phyloP scores from a whole-genome alignment of 2,113 vertebrate genomes.

The Dipodomys merriami region DNA sequence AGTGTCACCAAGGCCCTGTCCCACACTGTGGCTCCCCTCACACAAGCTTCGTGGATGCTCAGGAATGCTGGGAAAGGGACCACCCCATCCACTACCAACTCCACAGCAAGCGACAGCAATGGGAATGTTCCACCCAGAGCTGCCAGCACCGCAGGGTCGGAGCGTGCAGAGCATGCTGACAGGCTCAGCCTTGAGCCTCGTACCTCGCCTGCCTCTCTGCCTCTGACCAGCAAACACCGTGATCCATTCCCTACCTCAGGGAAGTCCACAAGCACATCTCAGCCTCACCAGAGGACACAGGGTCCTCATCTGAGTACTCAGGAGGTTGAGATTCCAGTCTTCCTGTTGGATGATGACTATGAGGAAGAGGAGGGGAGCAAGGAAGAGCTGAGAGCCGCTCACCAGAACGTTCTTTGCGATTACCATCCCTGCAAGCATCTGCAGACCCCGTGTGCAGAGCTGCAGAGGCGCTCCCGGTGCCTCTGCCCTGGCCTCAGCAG shows the following conservation, averaged over 20 bases:
- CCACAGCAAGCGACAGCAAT: neutral
- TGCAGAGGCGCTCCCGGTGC: slow-evolving; percentile 82
- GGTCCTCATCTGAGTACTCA: neutral
- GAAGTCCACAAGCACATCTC: neutral
- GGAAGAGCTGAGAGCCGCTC: fast-evolving
- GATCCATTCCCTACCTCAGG: neutral
- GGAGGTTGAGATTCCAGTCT: neutral
- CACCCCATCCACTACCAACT: neutral
- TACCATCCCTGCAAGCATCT: slow-evolving; percentile 89
- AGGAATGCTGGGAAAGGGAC: neutral
- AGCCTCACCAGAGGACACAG: neutral
- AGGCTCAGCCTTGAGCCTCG: neutral
- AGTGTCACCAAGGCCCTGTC: neutral
- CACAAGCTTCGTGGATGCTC: fast-evolving
- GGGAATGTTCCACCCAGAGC: neutral
- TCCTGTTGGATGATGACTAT: slow-evolving; percentile 76
- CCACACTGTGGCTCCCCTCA: neutral
- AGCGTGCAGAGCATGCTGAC: neutral
- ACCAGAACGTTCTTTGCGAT: slow-evolving; percentile 70
- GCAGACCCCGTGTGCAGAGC: slow-evolving; percentile 85
- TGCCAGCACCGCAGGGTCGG: neutral
- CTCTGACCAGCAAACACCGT: neutral
- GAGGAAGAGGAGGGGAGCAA: neutral
- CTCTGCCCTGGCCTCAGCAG: slow-evolving; percentile 83
- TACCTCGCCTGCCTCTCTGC: neutral